Base-by-base conservation (phyloP, 1,140 invertebrate genomes). In the Drosophila nebulosa region DNA sequence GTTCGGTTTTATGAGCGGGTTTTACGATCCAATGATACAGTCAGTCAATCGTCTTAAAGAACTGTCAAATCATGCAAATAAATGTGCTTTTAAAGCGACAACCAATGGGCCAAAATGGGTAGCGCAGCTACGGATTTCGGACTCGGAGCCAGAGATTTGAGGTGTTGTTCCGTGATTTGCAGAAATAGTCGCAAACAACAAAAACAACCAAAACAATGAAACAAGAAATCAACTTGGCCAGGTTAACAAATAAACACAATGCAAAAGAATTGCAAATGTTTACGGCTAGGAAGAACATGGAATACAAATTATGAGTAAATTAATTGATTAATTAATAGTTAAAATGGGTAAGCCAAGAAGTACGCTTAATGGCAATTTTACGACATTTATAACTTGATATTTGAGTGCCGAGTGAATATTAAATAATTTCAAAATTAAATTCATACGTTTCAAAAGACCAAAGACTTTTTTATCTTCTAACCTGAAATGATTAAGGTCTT, bases 21-120 rank as follows among this genome's bases (percentile, higher is more conserved):
- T 78, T 63, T 65, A 53, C 62, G 46, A 72, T 18, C 39, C 39
- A 46, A 46, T 16, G 39, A 46, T 21, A 46, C 16, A 46, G 39
- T 46, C 39, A 46, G 71, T 85, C 72, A 85, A 85, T 78, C 80
- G 77, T 46, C 80, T 85, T 85, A 81, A 69, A 81, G 80, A 85
- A 86, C 74, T 85, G 81, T 85, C 81, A 88, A 85, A 81, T 85
- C 80, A 85, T 85, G 84, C 81, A 86, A 85, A 81, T 85, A 85
- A 85, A 85, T 85, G 69, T 66, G 61, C 46, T 76, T 78, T 79
- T 68, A 68, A 67, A 79, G 50, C 56, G 52, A 67, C 79, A 74
- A 46, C 39, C 64, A 46, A 61, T 51, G n/a, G 32, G 24, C 16
- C 26, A 18, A 67, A 67, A 46, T 46, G 39, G 39, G 39, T 46